These are phyloP conservation scores for Tamandua tetradactyla DNA, from an alignment of 2,797 vertebrate genomes.

Conservation along the genomic window DNA sequence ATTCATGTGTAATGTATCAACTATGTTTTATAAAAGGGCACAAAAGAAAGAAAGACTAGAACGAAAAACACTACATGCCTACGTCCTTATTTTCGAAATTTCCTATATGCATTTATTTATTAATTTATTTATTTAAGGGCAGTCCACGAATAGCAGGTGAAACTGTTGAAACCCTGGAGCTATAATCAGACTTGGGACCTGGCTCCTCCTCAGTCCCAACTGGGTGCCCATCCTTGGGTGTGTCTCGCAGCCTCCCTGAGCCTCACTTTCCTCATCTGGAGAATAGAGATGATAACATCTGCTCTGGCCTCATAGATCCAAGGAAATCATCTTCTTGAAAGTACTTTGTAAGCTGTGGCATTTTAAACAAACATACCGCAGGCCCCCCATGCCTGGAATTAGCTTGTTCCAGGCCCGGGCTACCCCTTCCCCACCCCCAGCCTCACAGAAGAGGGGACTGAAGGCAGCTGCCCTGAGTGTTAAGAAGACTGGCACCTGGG, in stretches of 20 bases:
- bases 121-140: no score
- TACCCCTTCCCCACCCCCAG: rapidly evolving
- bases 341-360: not conserved
- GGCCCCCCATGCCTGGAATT: not conserved
- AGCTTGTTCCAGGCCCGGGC: rapidly evolving
- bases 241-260: no score
- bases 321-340: slow-evolving; percentile 1
- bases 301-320: not conserved
- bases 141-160: not conserved
- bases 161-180: not conserved
- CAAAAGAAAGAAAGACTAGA: not conserved
- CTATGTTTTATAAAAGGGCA: not conserved
- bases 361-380: not conserved
- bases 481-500: slow-evolving; percentile 10
- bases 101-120: not conserved
- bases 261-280: not conserved
- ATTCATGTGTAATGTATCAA: rapidly evolving
- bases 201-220: rapidly evolving
- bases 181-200: not conserved
- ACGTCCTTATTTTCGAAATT: not conserved
- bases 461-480: not conserved
- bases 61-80: not conserved
- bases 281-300: not conserved
- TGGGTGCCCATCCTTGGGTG: not conserved
- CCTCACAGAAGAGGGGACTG: no score